Conservation (phyloP, 2,888 invertebrate species). For the Spilarctia lutea region DNA sequence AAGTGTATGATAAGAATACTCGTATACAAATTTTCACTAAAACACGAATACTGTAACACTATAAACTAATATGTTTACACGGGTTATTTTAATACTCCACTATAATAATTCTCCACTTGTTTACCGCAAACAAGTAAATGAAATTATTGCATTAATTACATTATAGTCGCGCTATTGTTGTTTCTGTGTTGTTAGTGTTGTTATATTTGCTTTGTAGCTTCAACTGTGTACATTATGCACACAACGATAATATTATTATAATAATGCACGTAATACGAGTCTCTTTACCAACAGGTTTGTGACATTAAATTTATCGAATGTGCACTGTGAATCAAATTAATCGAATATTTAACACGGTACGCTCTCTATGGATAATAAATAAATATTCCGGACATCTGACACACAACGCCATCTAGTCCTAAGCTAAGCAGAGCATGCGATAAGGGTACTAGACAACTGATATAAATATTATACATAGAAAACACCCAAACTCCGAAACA, state of each 20-base stretch:
- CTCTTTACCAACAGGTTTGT: background rate
- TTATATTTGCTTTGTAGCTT: background rate
- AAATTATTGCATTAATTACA: constrained; percentile 39
- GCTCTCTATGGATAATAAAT: background rate
- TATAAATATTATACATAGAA: too few relatives aligned
- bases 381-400: too few relatives aligned
- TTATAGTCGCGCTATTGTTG: constrained; percentile 30
- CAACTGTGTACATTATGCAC: background rate
- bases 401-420: too few relatives aligned
- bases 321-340: background rate
- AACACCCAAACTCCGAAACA: too few relatives aligned
- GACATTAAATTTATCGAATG: background rate
- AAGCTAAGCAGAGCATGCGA: too few relatives aligned
- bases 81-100: constrained; percentile 19
- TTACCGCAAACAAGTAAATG: constrained; percentile 31
- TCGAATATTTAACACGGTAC: background rate
- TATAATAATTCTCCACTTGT: constrained; percentile 35
- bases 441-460: too few relatives aligned
- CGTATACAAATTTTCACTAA: background rate
- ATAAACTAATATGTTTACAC: background rate
- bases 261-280: background rate
- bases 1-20: background rate
- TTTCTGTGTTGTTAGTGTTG: constrained; percentile 3
- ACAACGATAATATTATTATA: background rate
- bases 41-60: background rate